Evolutionary conservation across 2,113 vertebrate species (phyloP).

Genomic region (Falco punctatus): DNA sequence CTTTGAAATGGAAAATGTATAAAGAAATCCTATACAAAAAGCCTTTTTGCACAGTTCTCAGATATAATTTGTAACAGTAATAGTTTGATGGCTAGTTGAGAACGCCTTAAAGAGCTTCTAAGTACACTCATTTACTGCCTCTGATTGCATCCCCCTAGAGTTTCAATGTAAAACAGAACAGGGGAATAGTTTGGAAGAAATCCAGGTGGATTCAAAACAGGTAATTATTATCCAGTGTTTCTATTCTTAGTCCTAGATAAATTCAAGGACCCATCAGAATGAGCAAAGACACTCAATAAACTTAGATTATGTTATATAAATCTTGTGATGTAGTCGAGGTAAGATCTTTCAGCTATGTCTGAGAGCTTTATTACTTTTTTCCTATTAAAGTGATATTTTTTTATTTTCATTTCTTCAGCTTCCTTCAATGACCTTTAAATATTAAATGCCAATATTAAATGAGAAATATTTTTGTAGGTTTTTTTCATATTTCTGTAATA

Average conservation of each 20-base stretch:
- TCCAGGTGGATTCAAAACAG: background rate
- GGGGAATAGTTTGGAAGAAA: background rate
- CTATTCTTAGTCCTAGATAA: background rate
- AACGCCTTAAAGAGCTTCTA: slow-evolving; percentile 22
- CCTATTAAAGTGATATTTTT: background rate
- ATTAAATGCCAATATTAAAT: background rate
- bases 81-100: background rate
- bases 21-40: background rate
- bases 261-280: background rate
- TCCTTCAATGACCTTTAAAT: background rate
- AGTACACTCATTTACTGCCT: slow-evolving; percentile 14
- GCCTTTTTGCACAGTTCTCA: background rate
- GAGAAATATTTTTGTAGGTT: background rate
- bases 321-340: background rate
- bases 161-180: background rate
- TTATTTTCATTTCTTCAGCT: background rate
- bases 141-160: slow-evolving; percentile 7
- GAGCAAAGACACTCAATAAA: background rate
- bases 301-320: background rate
- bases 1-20: background rate
- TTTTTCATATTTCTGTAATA: background rate
- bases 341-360: background rate
- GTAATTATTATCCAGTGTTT: background rate
- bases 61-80: slow-evolving; percentile 5
- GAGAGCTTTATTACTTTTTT: background rate